These are phyloP conservation scores for Ceratina calcarata DNA, from an alignment of 1,140 invertebrate genomes.

Conservation along the genomic window DNA sequence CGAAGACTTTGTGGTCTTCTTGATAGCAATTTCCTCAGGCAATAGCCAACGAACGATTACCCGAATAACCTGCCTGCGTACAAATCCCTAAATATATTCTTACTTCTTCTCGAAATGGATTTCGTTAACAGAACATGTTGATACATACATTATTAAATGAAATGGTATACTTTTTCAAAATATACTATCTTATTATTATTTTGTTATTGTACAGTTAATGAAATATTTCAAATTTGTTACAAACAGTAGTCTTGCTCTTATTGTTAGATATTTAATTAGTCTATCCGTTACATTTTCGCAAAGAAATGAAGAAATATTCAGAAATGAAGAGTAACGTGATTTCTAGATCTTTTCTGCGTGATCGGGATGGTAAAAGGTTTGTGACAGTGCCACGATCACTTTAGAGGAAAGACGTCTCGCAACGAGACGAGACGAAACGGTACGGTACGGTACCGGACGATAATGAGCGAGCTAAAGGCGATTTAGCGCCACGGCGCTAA, in stretches of 20 bases:
- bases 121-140: no score
- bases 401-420: background rate
- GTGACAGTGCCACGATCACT: background rate
- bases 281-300: background rate
- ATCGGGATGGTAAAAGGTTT: background rate
- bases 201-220: no score
- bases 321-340: no score
- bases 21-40: background rate
- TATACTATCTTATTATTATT: no score
- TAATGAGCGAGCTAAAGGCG: slow-evolving; percentile 64
- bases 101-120: no score
- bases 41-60: slow-evolving; percentile 3
- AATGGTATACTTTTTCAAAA: no score
- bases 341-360: background rate
- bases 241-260: no score
- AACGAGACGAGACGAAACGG: background rate
- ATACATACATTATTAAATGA: no score
- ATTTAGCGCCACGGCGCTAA: slow-evolving; percentile 66
- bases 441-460: slow-evolving; percentile 42
- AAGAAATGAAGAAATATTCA: background rate
- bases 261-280: no score
- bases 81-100: no score
- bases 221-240: no score
- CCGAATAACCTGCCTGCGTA: background rate
- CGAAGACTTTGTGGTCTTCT: no score